phyloP scores from a whole-genome alignment of 2,797 vertebrate genomes.

The Labeo calbasu region DNA sequence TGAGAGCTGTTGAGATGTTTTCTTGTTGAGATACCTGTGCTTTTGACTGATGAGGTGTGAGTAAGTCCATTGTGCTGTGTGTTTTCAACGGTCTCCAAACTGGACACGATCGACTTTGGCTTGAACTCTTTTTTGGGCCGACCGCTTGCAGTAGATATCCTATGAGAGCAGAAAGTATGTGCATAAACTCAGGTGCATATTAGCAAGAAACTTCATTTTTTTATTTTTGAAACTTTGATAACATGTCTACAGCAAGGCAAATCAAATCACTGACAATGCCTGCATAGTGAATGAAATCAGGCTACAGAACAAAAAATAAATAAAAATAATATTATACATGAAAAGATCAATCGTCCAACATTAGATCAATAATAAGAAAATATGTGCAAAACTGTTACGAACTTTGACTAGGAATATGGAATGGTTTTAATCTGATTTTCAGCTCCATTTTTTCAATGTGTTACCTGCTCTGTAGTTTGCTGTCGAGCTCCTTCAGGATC shows the following conservation, averaged over 20 bases:
- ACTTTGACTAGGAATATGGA: not conserved
- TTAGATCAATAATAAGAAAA: not conserved
- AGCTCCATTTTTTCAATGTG: not conserved
- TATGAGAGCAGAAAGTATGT: conserved; percentile 65
- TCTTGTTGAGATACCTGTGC: conserved; percentile 75
- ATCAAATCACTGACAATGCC: not conserved
- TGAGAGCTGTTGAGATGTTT: not conserved
- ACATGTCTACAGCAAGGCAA: not conserved
- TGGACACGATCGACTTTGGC: conserved; percentile 79
- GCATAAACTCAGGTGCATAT: not conserved
- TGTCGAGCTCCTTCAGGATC: conserved; percentile 87
- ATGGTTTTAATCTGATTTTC: not conserved
- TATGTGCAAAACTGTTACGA: not conserved
- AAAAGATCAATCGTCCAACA: too few species aligned
- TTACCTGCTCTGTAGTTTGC: conserved; percentile 85
- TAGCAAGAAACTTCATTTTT: not conserved
- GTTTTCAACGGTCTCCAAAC: conserved; percentile 75
- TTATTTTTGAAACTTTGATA: not conserved
- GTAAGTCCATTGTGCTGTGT: conserved; percentile 83
- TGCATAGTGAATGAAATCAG: not conserved
- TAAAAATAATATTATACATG: too few species aligned
- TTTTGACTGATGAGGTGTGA: conserved; percentile 77
- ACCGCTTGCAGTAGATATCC: conserved; percentile 82
- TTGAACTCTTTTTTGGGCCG: conserved; percentile 84
- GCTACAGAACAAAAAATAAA: not conserved